Evolutionary conservation across 1,140 invertebrate species (phyloP), one percentile per base, ranked within the genome.

Genomic region (Calliopsis andreniformis): DNA sequence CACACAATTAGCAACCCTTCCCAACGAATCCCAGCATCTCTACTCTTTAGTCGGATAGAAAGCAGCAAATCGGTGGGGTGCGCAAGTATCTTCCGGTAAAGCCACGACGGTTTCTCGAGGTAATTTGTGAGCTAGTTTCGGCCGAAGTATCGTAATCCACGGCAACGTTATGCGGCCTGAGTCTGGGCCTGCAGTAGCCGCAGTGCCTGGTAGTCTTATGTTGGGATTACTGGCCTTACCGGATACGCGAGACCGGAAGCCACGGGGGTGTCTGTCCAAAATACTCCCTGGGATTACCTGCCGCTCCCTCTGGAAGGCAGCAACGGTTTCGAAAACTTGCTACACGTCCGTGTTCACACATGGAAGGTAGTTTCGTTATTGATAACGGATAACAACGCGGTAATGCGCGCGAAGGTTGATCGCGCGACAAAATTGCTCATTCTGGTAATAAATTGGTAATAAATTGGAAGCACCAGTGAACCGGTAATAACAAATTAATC

Each of bases 101-200:
- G 87, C 88, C 85, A 78, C 85, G 82, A 83, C 83, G 83, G 79
- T 88, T 90, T 89, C 86, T 89, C 87, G 86, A 87, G 88, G 85
- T 90, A 90, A 90, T 90, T 90, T 90, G 88, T 87, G 88, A 89
- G 88, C 83, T 78, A 87, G 85, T 89, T 88, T 88, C 78, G 79
- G 79, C 73, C 69, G 59, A 81, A 86, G 69, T 88, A 89, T 89
- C 79, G 87, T 90, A 90, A 89, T 90, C 89, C 89, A 80, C 72
- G 84, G 85, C 81, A 82, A 87, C 86, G 83, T 86, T 87, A 88
- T 87, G 87, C 84, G 79, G 79, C 77, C 78, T 67, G 77, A 82
- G 78, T 75, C 66, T 71, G 64, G n/a, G 67, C 47, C 67, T 76
- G 32, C 73, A 75, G 73, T 71, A 78, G 70, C 66, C 67, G 64